phyloP scores from a whole-genome alignment of 2,797 vertebrate genomes.

The Petrocephalus sullivani region DNA sequence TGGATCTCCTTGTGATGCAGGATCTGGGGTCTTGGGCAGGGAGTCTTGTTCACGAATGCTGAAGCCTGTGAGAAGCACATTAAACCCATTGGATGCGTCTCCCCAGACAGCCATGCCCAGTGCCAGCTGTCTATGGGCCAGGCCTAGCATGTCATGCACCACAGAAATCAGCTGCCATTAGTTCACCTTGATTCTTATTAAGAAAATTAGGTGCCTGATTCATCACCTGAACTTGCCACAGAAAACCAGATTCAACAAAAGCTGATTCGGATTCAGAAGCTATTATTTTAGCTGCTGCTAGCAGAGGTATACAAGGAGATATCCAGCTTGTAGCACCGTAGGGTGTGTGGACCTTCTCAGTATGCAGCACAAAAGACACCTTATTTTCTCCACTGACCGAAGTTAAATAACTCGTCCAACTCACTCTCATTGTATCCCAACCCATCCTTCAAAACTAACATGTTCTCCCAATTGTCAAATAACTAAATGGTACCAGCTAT shows the following conservation, averaged over 20 bases:
- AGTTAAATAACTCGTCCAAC: too few relatives aligned
- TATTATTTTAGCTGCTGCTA: not conserved
- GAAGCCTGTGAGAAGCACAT: slow-evolving; percentile 61
- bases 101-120: too few relatives aligned
- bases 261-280: not conserved
- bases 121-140: too few relatives aligned
- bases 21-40: slow-evolving; percentile 60
- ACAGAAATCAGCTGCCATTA: not conserved
- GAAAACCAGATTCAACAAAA: not conserved
- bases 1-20: slow-evolving; percentile 74
- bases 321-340: not conserved
- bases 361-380: not conserved
- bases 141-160: not conserved
- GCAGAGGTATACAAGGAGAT: not conserved
- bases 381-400: not conserved
- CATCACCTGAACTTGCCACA: not conserved
- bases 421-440: too few relatives aligned
- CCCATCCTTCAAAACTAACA: not conserved
- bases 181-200: not conserved
- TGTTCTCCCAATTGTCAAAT: not conserved
- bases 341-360: not conserved
- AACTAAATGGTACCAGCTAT: not conserved
- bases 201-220: not conserved
- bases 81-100: not conserved
- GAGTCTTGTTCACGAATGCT: slow-evolving; percentile 65